A percentile compares a stretch with the other conserved stretches of the same genome.
Evolutionary conservation across 2,113 vertebrate species (phyloP).

Genomic region (Poeciliopsis retropinna): DNA sequence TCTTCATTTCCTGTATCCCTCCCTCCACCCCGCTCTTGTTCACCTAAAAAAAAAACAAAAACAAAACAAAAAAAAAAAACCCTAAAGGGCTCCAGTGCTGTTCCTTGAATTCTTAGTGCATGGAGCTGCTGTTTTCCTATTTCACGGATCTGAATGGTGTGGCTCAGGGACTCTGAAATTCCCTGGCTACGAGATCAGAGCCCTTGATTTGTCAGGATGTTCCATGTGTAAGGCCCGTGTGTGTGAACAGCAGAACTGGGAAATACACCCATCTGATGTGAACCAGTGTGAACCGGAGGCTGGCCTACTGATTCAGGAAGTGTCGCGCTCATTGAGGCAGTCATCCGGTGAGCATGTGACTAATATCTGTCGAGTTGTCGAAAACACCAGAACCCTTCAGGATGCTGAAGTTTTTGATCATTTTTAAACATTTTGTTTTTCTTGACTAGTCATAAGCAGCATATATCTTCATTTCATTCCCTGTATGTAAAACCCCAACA

Average conservation of each 20-base stretch:
- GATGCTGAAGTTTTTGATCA: not conserved
- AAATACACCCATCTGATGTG: conserved; percentile 27
- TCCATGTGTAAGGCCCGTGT: conserved; percentile 52
- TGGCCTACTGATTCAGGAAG: conserved; percentile 19
- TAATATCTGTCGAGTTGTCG: conserved; percentile 3
- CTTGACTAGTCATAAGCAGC: not conserved
- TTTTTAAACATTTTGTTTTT: not conserved
- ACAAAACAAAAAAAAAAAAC: conserved; percentile 3
- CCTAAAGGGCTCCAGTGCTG: conserved; percentile 69
- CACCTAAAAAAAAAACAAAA: conserved; percentile 34
- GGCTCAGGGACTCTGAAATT: conserved; percentile 69
- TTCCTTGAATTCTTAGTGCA: conserved; percentile 83
- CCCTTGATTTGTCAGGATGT: conserved; percentile 76
- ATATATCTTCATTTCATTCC: not conserved
- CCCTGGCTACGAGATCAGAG: conserved; percentile 75
- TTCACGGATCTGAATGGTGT: conserved; percentile 68
- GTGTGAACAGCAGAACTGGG: conserved; percentile 27
- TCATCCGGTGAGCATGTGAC: conserved; percentile 1
- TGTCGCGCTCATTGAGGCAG: conserved; percentile 6
- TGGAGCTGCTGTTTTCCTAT: conserved; percentile 71
- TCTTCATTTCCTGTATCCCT: conserved; percentile 26
- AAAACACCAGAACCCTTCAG: not conserved
- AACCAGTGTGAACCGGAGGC: conserved; percentile 28
- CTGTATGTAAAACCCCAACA: too few species aligned
- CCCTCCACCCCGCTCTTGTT: conserved; percentile 37